Evolutionary conservation across 2,888 invertebrate genomes (phyloP).

Genomic region (Steinernema scapterisci): DNA sequence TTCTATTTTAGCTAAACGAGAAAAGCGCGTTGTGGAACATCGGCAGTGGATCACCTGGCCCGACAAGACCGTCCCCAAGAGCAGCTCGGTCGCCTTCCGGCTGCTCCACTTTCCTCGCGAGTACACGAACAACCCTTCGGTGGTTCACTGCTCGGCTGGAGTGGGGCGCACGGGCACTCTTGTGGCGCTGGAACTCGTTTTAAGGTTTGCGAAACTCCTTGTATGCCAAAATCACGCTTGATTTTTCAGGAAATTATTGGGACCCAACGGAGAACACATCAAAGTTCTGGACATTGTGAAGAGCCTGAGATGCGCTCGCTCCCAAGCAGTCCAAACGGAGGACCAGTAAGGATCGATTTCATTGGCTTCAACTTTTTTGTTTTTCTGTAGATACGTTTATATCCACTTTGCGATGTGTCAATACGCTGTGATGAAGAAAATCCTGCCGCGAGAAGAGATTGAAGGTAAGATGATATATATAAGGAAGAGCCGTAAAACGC

Average conservation of each 20-base stretch:
- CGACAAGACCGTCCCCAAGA: constrained; percentile 41
- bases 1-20: constrained; percentile 35
- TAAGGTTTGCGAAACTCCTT: constrained; percentile 9
- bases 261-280: constrained; percentile 17
- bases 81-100: constrained; percentile 38
- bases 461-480: neutral
- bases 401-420: constrained; percentile 33
- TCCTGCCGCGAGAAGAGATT: neutral
- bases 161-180: constrained; percentile 42
- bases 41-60: constrained; percentile 43
- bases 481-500: too few species aligned
- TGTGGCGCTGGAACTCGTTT: constrained; percentile 37
- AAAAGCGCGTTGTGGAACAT: constrained; percentile 37
- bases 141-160: constrained; percentile 42
- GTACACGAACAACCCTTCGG: neutral
- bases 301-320: constrained; percentile 33
- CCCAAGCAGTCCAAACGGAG: constrained; percentile 39
- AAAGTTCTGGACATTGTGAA: constrained; percentile 33
- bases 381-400: constrained; percentile 14
- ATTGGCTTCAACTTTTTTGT: neutral
- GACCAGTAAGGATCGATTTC: constrained; percentile 34
- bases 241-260: constrained; percentile 29
- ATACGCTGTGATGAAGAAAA: constrained; percentile 29
- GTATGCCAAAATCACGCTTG: neutral
- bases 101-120: constrained; percentile 37